Percentiles rank a stretch among this genome's conserved stretches.
Evolutionary conservation across 2,797 vertebrate genomes (phyloP).

Genomic region (Cyprinella venusta): DNA sequence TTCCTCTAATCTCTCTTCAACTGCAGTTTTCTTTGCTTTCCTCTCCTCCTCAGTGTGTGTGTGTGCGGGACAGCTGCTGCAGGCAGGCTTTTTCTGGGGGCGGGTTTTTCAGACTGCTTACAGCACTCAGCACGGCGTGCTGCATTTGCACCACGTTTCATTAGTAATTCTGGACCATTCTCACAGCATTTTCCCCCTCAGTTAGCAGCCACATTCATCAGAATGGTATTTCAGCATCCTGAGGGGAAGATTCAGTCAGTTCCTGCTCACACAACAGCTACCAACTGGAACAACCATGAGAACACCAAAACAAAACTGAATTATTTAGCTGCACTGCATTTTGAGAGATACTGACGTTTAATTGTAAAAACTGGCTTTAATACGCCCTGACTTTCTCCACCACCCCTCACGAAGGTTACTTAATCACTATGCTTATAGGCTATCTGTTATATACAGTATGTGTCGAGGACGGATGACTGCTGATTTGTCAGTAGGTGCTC

Average conservation of each 20-base stretch:
- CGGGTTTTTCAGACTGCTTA: constrained; percentile 59
- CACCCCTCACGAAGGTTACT: no score
- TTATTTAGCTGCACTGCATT: constrained; percentile 60
- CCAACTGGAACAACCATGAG: constrained; percentile 23
- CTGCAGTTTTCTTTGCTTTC: constrained; percentile 54
- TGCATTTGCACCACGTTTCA: constrained; percentile 68
- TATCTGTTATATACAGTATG: no score
- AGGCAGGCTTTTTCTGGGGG: constrained; percentile 60
- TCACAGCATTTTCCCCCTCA: constrained; percentile 51
- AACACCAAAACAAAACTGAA: constrained; percentile 49
- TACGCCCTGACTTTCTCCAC: no score
- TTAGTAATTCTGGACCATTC: constrained; percentile 67
- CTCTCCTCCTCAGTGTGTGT: constrained; percentile 10
- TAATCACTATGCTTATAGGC: no score
- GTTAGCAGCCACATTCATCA: constrained; percentile 61
- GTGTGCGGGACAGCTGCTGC: constrained; percentile 48
- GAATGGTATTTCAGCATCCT: constrained; percentile 53
- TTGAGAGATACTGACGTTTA: constrained; percentile 50
- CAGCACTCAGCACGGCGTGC: constrained; percentile 63
- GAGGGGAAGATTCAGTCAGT: constrained; percentile 51
- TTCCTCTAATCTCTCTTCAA: constrained; percentile 51
- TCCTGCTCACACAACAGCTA: constrained; percentile 37
- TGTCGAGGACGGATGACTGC: not conserved
- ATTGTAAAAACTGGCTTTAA: constrained; percentile 53
- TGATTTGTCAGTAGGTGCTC: not conserved